Evolutionary conservation across 1,140 invertebrate genomes (phyloP).

Genomic region (Bombus pascuorum): DNA sequence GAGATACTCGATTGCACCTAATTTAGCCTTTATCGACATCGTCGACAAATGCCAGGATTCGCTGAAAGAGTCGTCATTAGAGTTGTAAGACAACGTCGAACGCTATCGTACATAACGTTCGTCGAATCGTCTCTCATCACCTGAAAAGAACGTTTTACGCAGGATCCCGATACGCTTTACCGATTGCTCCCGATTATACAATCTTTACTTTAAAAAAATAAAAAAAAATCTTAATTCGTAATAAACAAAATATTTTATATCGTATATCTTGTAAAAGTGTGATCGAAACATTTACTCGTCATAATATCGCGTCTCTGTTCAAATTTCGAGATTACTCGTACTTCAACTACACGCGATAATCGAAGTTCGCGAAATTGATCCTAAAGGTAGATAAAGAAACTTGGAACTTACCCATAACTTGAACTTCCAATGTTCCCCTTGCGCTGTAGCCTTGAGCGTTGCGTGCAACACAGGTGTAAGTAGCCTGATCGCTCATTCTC

Average conservation of each 20-base stretch:
- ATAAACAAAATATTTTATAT: neutral
- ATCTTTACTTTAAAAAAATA: neutral
- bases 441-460: conserved; percentile 95
- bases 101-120: conserved; percentile 17
- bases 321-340: neutral
- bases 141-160: conserved; percentile 47
- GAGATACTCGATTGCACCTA: neutral
- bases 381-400: neutral
- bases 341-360: neutral
- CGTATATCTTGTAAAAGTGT: neutral
- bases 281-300: neutral
- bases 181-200: neutral
- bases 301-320: neutral
- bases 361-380: neutral
- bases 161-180: neutral
- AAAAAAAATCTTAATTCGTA: neutral
- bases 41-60: conserved; percentile 19
- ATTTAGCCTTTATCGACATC: conserved; percentile 10
- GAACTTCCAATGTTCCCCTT: conserved; percentile 93
- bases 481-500: conserved; percentile 94
- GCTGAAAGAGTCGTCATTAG: conserved; percentile 44
- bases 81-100: conserved; percentile 16
- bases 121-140: neutral
- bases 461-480: conserved; percentile 96
- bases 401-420: conserved; percentile 95